These are phyloP conservation scores for Scarus forsteni DNA, from an alignment of 2,797 vertebrate species.

Conservation along the genomic window DNA sequence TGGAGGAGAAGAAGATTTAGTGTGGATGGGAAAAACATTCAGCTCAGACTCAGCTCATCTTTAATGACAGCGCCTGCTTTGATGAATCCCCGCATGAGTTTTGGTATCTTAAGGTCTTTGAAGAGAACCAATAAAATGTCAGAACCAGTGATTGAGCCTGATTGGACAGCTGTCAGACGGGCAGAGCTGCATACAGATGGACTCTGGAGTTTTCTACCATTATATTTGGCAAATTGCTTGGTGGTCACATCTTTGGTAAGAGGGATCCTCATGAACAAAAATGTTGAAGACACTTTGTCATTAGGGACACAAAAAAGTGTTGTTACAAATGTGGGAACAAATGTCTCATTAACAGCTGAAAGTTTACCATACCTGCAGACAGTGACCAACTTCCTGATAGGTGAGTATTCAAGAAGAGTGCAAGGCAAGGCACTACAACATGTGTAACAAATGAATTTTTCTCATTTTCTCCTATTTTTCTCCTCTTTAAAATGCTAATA, in stretches of 20 bases:
- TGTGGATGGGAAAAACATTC: constrained; percentile 12
- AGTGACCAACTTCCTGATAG: too few relatives aligned
- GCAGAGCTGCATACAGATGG: constrained; percentile 9
- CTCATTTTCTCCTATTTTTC: too few relatives aligned
- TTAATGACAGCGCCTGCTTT: constrained; percentile 47
- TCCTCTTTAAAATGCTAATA: too few relatives aligned
- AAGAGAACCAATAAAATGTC: constrained; percentile 64
- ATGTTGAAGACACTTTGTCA: too few relatives aligned
- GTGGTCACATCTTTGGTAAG: background rate
- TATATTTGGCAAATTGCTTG: background rate
- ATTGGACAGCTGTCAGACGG: constrained; percentile 65
- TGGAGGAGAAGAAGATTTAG: constrained; percentile 21
- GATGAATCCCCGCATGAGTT: constrained; percentile 55
- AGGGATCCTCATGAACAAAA: background rate
- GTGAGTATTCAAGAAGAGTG: too few relatives aligned
- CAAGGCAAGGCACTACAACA: too few relatives aligned
- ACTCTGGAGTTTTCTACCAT: background rate
- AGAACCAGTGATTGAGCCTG: constrained; percentile 40
- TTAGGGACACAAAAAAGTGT: too few relatives aligned
- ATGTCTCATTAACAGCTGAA: too few relatives aligned
- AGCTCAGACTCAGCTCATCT: constrained; percentile 31
- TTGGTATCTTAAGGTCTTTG: constrained; percentile 56
- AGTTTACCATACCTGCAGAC: too few relatives aligned
- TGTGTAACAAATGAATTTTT: too few relatives aligned
- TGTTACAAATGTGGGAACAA: too few relatives aligned